phyloP scores from a whole-genome alignment of 1,140 invertebrate species.

The Heliconius hermathena region DNA sequence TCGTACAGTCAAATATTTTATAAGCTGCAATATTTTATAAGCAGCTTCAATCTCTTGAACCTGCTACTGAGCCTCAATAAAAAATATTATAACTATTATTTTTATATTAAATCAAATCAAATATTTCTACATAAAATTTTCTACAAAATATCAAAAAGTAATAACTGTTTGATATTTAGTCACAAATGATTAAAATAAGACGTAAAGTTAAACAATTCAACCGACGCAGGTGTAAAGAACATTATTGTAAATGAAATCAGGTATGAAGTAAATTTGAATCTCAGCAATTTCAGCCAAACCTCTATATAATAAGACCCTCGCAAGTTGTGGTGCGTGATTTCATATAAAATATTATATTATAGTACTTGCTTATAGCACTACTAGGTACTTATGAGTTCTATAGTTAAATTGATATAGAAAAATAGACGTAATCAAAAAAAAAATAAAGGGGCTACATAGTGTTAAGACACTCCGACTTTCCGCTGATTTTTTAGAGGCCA shows the following conservation, averaged over 20 bases:
- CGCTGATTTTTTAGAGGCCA: too few species aligned
- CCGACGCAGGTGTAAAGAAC: conserved; percentile 36
- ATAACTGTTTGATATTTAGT: background rate
- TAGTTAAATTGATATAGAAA: too few species aligned
- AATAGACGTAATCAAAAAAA: too few species aligned
- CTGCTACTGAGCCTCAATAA: too few species aligned
- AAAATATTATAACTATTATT: too few species aligned
- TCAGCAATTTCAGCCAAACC: background rate
- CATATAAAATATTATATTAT: background rate
- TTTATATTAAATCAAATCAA: background rate
- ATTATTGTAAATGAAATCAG: conserved; percentile 40
- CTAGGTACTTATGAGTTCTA: too few species aligned
- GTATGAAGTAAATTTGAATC: conserved; percentile 21
- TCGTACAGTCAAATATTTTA: too few species aligned
- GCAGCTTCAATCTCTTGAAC: too few species aligned
- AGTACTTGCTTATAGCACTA: background rate
- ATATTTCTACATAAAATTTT: background rate
- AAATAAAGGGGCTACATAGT: too few species aligned
- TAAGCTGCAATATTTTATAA: too few species aligned
- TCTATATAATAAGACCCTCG: conserved; percentile 11
- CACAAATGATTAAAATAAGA: conserved; percentile 9
- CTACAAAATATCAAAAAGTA: background rate
- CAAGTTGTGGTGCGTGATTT: background rate
- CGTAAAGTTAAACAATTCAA: conserved; percentile 31
- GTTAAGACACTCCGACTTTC: too few species aligned